Percentiles rank a stretch among this genome's conserved stretches.
phyloP scores from a whole-genome alignment of 2,797 vertebrate genomes.

The Alcedo quadribrachys region DNA sequence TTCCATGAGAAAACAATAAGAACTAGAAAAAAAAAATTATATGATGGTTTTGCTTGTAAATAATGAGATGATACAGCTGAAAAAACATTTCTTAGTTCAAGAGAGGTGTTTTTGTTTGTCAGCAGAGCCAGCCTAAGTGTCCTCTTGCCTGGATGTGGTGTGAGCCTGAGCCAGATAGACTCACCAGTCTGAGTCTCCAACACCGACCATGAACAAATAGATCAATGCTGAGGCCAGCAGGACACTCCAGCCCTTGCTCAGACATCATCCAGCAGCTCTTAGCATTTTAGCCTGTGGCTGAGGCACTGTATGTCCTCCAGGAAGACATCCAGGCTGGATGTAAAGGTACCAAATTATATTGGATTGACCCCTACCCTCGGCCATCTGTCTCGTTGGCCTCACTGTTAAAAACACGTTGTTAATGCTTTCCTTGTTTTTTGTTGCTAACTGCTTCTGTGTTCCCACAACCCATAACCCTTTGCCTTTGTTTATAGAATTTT shows the following conservation, averaged over 20 bases:
- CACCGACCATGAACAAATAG: accelerated
- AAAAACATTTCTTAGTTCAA: background rate
- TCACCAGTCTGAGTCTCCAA: background rate
- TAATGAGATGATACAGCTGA: background rate
- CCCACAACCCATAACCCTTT: background rate
- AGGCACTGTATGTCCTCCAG: background rate
- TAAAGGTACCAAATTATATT: background rate
- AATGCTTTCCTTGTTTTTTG: constrained; percentile 10
- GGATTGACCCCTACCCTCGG: constrained; percentile 4
- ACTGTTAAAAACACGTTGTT: background rate
- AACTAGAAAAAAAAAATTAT: background rate
- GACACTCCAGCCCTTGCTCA: background rate
- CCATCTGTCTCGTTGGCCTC: background rate
- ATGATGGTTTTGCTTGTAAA: constrained; percentile 2
- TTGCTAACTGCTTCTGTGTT: background rate
- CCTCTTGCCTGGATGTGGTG: background rate
- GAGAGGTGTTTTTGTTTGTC: background rate
- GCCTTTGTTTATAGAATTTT: background rate
- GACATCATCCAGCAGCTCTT: background rate
- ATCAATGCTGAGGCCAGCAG: background rate
- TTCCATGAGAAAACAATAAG: constrained; percentile 33
- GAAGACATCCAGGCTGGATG: background rate
- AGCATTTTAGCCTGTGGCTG: background rate
- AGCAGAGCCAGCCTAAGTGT: background rate
- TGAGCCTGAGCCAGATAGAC: background rate